Base-by-base conservation (phyloP, 2,888 invertebrate species). In the Trichacis sp. region DNA sequence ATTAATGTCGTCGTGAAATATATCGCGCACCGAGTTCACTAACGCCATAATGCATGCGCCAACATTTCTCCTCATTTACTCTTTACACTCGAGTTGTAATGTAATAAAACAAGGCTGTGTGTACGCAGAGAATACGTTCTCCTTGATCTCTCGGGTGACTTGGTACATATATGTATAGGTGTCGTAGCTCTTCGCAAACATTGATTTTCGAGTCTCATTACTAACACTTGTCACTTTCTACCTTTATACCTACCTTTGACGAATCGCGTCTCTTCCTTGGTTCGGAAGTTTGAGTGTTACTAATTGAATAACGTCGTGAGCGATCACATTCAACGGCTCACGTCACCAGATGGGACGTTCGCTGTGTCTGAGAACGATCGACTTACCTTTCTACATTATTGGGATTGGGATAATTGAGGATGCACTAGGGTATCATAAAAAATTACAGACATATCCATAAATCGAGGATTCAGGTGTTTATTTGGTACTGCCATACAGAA, bases 1-100 rank as follows among this genome's bases (percentile, higher is more conserved):
- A 42, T 42, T 42, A 42, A 42, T 42, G 17, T 42, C 11, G 42
- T 42, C 15, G 42, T 42, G n/a, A 42, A 42, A 42, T 42, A 42
- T 42, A 42, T 42, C 18, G 42, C 18, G 18, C 18, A 15, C 15
- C 6, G 42, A 42, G 17, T 42, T 42, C 42, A 6, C 42, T 42
- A 3, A 2, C 18, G 18, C 6, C 17, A 42, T 42, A 42, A 42
- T 42, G 42, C 42, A 42, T 42, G 18, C 42, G 18, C 42, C 15
- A 17, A 42, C 42, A 42, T 42, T 42, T 17, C 42, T 42, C 42
- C 18, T 42, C 18, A 17, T 42, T 42, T 42, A 9, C 42, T 15
- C 42, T 42, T 47, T 47, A 14, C 24, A 48, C 12, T 30, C 15
- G 29, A 20, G 14, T 30, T 15, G 30, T 48, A 48, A 48, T 48